Base-by-base conservation (phyloP, 30 jellyfish, hydroid and myxozoan species). In the Rhopilema esculentum region DNA sequence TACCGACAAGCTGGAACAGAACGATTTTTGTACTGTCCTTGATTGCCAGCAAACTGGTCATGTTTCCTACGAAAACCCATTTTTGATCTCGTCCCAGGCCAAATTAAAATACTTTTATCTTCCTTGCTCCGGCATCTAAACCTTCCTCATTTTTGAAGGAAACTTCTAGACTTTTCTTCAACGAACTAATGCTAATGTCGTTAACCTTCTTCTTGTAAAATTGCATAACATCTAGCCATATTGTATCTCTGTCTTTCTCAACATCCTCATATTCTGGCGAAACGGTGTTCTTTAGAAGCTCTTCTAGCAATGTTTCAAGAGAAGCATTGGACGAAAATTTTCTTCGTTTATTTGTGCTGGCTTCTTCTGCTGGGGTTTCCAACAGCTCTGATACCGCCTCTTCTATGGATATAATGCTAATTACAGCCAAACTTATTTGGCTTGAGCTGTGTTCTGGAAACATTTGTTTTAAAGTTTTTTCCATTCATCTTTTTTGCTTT, bases 71-170 rank as follows among this genome's bases (percentile, higher is more conserved):
- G 49, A 74, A 74, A 1, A 74, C 27, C 70, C 1, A 16, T 32
- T 75, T 19, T 27, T 53, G 65, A 51, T 49, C 65, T 77, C 61
- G 0, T 26, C 77, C 88, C 76, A 77, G 30, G 77, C 77, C 31
- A 77, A 31, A 27, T 53, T 51, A 31, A 77, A 77, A 28, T 20
- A 51, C 62, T 77, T n/a, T 62, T 23, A 77, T 49, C 62, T 74
- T 74, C 31, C 26, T 1, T 1, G 85, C 72, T 22, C 85, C 85
- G 15, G 77, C 85, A 74, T 74, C 27, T 40, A 74, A 49, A 23
- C 85, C 85, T 30, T 74, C 70, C 40, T 74, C 85, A 74, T 40
- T 27, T n/a, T 30, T 49, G 49, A 74, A 74, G 24, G 69, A 33
- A 30, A 74, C 85, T 16, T 33, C 69, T 20, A 74, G 49, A 19